Evolutionary conservation across 2,113 vertebrate genomes (phyloP), one percentile per base, ranked within the genome.

Genomic region (Plecotus auritus): DNA sequence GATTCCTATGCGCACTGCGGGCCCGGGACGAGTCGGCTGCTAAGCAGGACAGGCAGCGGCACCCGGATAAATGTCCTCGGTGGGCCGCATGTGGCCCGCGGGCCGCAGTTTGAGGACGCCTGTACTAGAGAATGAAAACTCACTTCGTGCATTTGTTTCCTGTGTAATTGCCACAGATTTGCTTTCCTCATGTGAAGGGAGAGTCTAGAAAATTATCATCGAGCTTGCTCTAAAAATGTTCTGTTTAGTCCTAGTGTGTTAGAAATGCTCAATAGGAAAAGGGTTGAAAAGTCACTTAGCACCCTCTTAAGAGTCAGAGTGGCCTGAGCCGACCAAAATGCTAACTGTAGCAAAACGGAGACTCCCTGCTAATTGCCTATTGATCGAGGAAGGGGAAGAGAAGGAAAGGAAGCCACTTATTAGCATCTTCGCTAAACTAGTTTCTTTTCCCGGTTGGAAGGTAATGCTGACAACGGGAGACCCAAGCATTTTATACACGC

Each of bases 381-480:
- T 90, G 82, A 88, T 95, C 73, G 45, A 72, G 32, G 45, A 93
- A 77, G 88, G 45, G 61, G 93, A 80, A 78, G 49, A n/a, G 77
- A 96, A 91, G 83, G 37, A 70, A 91, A 83, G 54, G 83, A 93
- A 93, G 37, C 14, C 1, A 80, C 47, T 81, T 89, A 81, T 47
- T 92, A 96, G 78, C 54, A 40, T 88, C 47, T 85, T 85, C 77
- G 30, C 83, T 64, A 54, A 82, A 47, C 85, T 7, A 37, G 47
- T 90, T 84, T 93, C 61, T 91, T 87, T 89, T 76, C 84, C 84
- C 85, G 83, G 77, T 91, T 81, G 90, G 73, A 85, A 85, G 70
- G 45, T 82, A 90, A 88, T 88, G 88, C 85, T 51, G 91, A 73
- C 28, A 37, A 90, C 45, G 66, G 88, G n/a, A 82, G 28, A 56